Evolutionary conservation across 2,113 vertebrate species (phyloP).

Genomic region (Channa maculata): DNA sequence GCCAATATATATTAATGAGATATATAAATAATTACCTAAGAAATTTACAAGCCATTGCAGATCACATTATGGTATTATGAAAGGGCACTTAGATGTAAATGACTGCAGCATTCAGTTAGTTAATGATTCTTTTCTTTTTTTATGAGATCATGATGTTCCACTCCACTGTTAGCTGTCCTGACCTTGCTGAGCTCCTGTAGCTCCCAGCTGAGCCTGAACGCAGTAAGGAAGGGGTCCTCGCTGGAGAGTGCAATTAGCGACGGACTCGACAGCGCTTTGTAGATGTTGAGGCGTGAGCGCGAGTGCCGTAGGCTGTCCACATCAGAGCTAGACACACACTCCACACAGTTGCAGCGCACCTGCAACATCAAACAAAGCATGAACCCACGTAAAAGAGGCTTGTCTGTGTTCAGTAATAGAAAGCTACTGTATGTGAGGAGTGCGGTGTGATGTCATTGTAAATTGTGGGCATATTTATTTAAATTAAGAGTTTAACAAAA

Average conservation of each 20-base stretch:
- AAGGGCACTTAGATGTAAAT: constrained; percentile 8
- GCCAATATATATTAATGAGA: background rate
- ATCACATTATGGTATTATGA: background rate
- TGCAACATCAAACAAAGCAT: constrained; percentile 60
- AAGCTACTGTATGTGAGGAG: background rate
- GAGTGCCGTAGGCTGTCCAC: constrained; percentile 98
- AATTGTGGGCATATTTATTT: background rate
- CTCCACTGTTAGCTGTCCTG: constrained; percentile 12
- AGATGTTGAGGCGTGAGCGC: constrained; percentile 97
- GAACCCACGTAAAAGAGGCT: constrained; percentile 33
- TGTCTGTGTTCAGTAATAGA: constrained; percentile 1
- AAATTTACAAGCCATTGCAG: background rate
- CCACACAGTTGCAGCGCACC: constrained; percentile 96
- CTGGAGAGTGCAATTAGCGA: constrained; percentile 95
- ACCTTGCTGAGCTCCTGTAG: constrained; percentile 97
- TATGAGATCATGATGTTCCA: constrained; percentile 3
- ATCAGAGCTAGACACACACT: constrained; percentile 96
- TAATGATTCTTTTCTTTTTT: background rate
- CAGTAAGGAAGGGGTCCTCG: constrained; percentile 97
- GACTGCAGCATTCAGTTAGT: background rate
- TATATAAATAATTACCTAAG: constrained; percentile 3
- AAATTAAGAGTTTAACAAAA: background rate
- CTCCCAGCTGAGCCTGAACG: constrained; percentile 98
- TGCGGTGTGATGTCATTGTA: background rate
- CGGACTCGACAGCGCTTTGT: constrained; percentile 94